phyloP scores from a whole-genome alignment of 2,113 vertebrate genomes.

The Heterotilapia buettikoferi region DNA sequence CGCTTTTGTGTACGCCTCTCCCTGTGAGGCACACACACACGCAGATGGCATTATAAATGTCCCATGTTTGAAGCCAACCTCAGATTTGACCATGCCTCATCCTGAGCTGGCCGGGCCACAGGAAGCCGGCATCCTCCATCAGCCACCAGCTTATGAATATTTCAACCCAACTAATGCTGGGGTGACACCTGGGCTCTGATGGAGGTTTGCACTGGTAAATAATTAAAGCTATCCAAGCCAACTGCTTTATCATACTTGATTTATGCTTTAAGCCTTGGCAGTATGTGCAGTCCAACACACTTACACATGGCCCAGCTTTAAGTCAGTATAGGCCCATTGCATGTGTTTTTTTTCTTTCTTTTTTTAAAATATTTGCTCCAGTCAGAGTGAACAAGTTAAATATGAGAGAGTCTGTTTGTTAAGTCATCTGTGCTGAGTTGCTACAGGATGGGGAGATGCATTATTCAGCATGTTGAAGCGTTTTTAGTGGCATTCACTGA shows the following conservation, averaged over 20 bases:
- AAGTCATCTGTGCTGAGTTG: conserved; percentile 16
- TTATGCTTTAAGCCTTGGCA: conserved; percentile 48
- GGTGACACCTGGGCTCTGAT: conserved; percentile 73
- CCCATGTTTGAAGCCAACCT: conserved; percentile 21
- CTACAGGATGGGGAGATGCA: conserved; percentile 49
- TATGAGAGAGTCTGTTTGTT: conserved; percentile 9
- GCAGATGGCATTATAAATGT: conserved; percentile 41
- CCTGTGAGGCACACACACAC: not conserved
- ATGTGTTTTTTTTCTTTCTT: not conserved
- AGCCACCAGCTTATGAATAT: conserved; percentile 77
- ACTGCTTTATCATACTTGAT: conserved; percentile 61
- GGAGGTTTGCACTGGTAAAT: conserved; percentile 78
- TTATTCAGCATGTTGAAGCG: conserved; percentile 61
- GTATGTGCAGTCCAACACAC: conserved; percentile 22
- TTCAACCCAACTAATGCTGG: conserved; percentile 73
- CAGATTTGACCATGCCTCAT: conserved; percentile 45
- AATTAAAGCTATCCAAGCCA: conserved; percentile 74
- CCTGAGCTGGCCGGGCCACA: conserved; percentile 34
- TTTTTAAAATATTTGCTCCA: not conserved
- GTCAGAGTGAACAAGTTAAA: conserved; percentile 15
- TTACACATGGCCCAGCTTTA: not conserved
- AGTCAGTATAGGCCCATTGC: not conserved
- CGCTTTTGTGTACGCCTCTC: not conserved
- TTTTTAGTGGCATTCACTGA: conserved; percentile 48
- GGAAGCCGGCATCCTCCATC: conserved; percentile 57